These are phyloP conservation scores for Gallirallus australis DNA, from an alignment of 2,797 vertebrate species.

Conservation along the genomic window DNA sequence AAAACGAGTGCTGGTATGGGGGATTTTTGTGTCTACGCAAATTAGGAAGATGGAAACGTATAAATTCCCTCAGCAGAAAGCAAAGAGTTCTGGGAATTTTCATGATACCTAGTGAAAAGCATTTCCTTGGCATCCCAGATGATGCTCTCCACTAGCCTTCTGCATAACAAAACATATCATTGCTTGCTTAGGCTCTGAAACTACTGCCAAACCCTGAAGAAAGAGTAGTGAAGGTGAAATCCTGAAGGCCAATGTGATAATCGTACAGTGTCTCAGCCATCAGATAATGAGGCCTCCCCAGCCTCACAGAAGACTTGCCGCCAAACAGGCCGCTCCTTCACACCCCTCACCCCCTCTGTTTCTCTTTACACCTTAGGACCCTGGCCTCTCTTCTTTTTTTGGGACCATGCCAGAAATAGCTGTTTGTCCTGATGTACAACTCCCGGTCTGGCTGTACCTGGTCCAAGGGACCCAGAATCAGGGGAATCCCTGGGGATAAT, in stretches of 20 bases:
- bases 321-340: not conserved
- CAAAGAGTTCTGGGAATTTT: not conserved
- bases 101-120: not conserved
- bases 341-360: not conserved
- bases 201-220: not conserved
- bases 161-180: not conserved
- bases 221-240: not conserved
- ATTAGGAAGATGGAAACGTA: conserved; percentile 24
- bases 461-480: not conserved
- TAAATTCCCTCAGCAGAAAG: conserved; percentile 9
- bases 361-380: not conserved
- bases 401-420: not conserved
- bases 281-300: not conserved
- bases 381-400: not conserved
- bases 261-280: not conserved
- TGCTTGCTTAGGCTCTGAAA: fast-evolving
- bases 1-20: not conserved
- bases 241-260: not conserved
- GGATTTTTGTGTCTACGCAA: not conserved
- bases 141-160: not conserved
- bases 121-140: not conserved
- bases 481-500: not conserved
- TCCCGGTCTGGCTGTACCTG: fast-evolving
- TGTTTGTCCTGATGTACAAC: not conserved
- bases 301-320: not conserved